Percentiles rank a stretch among this genome's conserved stretches.
phyloP scores from a whole-genome alignment of 2,113 vertebrate species.

The Pogona vitticeps region DNA sequence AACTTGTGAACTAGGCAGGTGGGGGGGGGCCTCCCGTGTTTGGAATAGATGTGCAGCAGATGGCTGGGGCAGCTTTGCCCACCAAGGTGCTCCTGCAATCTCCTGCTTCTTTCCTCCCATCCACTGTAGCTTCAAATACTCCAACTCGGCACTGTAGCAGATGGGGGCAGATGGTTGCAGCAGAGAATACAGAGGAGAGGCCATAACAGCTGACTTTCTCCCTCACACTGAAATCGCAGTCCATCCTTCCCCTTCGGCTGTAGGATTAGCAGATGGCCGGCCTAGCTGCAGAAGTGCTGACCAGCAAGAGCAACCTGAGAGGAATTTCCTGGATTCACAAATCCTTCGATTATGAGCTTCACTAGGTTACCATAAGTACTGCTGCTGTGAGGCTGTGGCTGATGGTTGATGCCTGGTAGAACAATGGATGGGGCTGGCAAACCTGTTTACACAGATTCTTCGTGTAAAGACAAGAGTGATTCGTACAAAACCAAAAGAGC shows the following conservation, averaged over 20 bases:
- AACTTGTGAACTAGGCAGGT: background rate
- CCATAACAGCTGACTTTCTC: constrained; percentile 17
- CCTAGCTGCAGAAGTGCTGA: background rate
- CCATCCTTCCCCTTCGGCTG: background rate
- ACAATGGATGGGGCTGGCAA: too few species aligned
- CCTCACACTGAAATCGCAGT: background rate
- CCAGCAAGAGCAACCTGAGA: background rate
- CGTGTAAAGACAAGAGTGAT: too few species aligned
- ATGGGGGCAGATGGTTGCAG: constrained; percentile 30
- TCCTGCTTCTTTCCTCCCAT: background rate
- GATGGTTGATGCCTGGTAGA: background rate
- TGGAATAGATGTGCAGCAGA: constrained; percentile 21
- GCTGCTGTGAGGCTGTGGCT: background rate
- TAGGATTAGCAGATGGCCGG: background rate
- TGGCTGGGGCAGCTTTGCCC: constrained; percentile 22
- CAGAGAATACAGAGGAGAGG: background rate
- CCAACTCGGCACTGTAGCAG: constrained; percentile 17
- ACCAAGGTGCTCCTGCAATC: constrained; percentile 13
- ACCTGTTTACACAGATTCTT: too few species aligned
- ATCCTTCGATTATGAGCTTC: background rate
- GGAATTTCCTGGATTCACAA: background rate
- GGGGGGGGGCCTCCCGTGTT: background rate
- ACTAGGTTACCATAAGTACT: background rate
- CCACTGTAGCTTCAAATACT: constrained; percentile 10
- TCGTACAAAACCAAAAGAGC: too few species aligned